These are phyloP conservation scores for Eristalinus sepulchralis DNA, from an alignment of 2,888 invertebrate genomes.

Conservation along the genomic window DNA sequence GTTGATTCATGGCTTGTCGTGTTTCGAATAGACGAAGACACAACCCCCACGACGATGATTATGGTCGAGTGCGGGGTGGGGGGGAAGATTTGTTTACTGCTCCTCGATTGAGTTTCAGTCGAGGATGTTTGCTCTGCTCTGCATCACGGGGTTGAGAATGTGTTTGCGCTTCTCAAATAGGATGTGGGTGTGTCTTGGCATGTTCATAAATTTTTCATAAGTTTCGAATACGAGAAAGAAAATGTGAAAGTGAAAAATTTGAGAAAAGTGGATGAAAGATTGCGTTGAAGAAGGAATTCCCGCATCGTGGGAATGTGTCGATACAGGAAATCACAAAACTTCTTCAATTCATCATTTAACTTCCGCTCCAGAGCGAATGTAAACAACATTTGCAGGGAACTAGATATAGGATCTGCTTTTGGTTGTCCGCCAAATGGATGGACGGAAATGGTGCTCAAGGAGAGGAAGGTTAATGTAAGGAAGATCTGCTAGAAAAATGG, in stretches of 20 bases:
- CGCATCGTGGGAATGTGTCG: neutral
- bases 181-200: neutral
- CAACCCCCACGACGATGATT: neutral
- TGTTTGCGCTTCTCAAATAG: neutral
- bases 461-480: no score
- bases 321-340: neutral
- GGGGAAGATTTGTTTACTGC: slow-evolving; percentile 4
- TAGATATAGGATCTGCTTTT: neutral
- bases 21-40: neutral
- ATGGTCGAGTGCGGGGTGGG: neutral
- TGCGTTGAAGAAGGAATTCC: no score
- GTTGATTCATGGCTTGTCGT: slow-evolving; percentile 8
- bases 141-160: neutral
- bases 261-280: neutral
- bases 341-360: neutral
- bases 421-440: no score
- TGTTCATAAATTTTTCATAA: neutral
- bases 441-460: no score
- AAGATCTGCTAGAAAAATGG: no score
- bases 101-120: slow-evolving; percentile 11
- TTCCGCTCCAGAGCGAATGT: neutral
- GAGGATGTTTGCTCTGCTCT: slow-evolving; percentile 7
- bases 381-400: neutral
- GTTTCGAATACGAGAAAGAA: neutral
- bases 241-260: neutral